A percentile compares a stretch with the other conserved stretches of the same genome.
These are phyloP conservation scores for Capitulum mitella DNA, from an alignment of 2,888 invertebrate species.

Conservation along the genomic window DNA sequence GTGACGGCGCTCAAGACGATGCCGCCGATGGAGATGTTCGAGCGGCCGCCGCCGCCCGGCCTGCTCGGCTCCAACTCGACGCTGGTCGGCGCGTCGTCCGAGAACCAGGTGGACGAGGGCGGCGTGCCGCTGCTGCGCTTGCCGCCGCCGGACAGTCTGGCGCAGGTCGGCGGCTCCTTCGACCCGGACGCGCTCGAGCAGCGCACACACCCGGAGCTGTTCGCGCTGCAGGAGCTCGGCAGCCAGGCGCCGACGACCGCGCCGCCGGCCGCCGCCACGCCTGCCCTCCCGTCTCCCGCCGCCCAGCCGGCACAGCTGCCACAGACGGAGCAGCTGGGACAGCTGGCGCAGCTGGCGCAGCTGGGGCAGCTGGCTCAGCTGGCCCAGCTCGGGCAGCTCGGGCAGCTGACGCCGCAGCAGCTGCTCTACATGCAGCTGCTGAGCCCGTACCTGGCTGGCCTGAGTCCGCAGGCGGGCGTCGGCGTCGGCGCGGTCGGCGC, in stretches of 20 bases:
- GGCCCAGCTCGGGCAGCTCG: neutral
- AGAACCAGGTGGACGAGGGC: constrained; percentile 52
- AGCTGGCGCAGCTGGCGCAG: neutral
- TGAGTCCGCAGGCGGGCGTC: constrained; percentile 43
- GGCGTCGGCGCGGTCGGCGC: constrained; percentile 58
- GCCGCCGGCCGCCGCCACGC: constrained; percentile 1
- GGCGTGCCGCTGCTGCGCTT: constrained; percentile 31
- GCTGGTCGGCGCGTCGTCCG: constrained; percentile 80
- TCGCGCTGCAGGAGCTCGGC: constrained; percentile 30
- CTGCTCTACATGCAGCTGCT: constrained; percentile 54
- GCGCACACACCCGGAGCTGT: constrained; percentile 38
- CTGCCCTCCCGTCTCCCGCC: neutral
- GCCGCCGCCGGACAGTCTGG: constrained; percentile 35
- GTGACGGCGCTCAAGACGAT: constrained; percentile 85
- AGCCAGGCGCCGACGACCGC: constrained; percentile 13
- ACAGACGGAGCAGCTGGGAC: neutral
- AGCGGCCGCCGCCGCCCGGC: constrained; percentile 40
- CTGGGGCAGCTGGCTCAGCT: neutral
- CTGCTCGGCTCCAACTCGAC: constrained; percentile 72
- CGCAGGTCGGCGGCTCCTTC: constrained; percentile 56
- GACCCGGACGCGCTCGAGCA: constrained; percentile 62
- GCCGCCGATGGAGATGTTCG: constrained; percentile 77
- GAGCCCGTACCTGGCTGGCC: constrained; percentile 37
- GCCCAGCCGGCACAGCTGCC: neutral
- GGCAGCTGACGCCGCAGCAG: constrained; percentile 50